Evolutionary conservation across 2,113 vertebrate species (phyloP), one percentile per base, ranked within the genome.

Genomic region (Melanotaenia duboulayi): DNA sequence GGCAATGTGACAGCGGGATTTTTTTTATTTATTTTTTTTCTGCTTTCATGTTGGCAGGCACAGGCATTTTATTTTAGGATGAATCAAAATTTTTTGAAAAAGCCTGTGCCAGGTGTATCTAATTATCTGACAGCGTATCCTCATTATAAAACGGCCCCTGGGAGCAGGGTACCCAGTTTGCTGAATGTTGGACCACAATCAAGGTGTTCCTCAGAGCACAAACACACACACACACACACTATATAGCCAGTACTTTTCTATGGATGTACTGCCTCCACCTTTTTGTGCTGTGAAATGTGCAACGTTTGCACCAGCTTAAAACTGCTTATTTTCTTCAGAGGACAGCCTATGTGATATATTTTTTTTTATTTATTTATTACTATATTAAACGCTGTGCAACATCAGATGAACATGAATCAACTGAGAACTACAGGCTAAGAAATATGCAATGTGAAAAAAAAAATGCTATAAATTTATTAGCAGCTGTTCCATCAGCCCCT

Each of bases 61-160:
- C 63, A 84, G 81, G 77, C 75, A 80, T 88, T 90, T 92, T 85
- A 90, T 91, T 91, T 89, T 75, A 62, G 85, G 91, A 92, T 90
- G 87, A 93, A 90, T 91, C 72, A 75, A 86, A 85, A 87, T 87
- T 89, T 93, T 62, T 83, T 77, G 81, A 89, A 74, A 89, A 76
- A 51, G 81, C 75, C 91, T 51, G 82, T 74, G 88, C 90, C 88
- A 94, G 88, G 87, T 91, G 92, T 87, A 84, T 82, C 93, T 93
- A 94, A 94, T 95, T 94, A 94, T 93, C 87, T 88, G 86, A 89
- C 90, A 90, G 83, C 49, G 65, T 83, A 77, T 85, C 87, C 89
- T 93, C 89, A 88, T 92, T 92, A 90, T 82, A 86, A 88, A 89
- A 56, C 44, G 46, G 74, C 87, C 84, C 80, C 35, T 68, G 91